A percentile compares a stretch with the other conserved stretches of the same genome.
phyloP scores from a whole-genome alignment of 2,888 invertebrate species.

The Adelphocoris suturalis region DNA sequence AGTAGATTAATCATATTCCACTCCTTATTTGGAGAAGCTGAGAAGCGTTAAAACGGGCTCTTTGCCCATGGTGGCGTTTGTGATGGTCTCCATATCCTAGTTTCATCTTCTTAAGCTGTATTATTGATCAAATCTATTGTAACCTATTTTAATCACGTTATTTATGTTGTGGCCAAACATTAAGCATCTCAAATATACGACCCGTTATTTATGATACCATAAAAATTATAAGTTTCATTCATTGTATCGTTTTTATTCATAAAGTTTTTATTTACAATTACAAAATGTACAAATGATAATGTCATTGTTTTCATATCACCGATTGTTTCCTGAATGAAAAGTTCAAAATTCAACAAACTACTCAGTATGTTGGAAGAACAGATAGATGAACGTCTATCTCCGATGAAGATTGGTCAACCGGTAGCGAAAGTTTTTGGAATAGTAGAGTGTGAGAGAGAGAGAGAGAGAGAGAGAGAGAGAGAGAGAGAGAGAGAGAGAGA shows the following conservation, averaged over 20 bases:
- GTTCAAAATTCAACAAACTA: no score
- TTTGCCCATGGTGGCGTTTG: background rate
- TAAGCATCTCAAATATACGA: background rate
- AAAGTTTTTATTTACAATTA: background rate
- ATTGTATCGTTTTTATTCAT: slow-evolving; percentile 1
- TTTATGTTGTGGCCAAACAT: background rate
- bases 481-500: no score
- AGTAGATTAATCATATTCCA: background rate
- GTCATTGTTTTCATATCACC: background rate
- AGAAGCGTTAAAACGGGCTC: background rate
- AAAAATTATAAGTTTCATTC: background rate
- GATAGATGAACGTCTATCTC: no score
- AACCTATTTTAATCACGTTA: background rate
- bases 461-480: no score
- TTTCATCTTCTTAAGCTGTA: background rate
- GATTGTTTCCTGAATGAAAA: background rate
- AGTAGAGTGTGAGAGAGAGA: no score
- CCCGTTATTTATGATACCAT: slow-evolving; percentile 6
- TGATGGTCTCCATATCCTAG: background rate
- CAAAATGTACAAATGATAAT: background rate
- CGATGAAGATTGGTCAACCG: no score
- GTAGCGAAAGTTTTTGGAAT: no score
- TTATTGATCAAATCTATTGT: background rate
- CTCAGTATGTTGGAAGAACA: no score
- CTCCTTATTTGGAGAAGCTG: background rate